Percentiles rank a stretch among this genome's conserved stretches.
Conservation (phyloP, 2,113 vertebrate species). For the Actinemys pallida region DNA sequence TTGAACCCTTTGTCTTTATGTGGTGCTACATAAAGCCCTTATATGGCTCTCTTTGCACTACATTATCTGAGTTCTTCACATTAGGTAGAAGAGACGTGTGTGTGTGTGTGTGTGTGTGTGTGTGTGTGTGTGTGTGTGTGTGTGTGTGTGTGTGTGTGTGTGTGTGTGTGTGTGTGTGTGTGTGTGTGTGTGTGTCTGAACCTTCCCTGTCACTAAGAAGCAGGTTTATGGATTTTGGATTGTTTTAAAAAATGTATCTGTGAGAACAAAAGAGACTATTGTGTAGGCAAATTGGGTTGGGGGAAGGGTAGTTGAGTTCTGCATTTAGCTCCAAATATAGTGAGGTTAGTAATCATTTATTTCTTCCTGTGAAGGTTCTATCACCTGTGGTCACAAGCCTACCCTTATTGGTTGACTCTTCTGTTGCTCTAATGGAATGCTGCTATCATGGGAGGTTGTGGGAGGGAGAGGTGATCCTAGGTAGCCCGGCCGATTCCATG, state of each 20-base stretch:
- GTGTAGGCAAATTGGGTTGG: neutral
- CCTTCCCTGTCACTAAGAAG: neutral
- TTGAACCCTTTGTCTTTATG: neutral
- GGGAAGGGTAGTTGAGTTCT: neutral
- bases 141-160: too few species aligned
- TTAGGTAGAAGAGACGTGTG: neutral
- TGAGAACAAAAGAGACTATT: neutral
- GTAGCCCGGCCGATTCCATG: neutral
- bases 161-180: too few species aligned
- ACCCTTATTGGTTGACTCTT: neutral
- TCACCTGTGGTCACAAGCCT: neutral
- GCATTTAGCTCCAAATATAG: neutral
- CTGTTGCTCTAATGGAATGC: neutral
- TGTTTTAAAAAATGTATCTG: neutral
- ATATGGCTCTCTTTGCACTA: neutral
- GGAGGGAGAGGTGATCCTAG: neutral
- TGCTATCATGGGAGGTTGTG: neutral
- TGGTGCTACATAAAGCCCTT: neutral
- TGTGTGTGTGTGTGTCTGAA: too few species aligned
- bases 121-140: too few species aligned
- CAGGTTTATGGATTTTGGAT: neutral
- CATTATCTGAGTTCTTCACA: neutral
- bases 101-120: too few species aligned
- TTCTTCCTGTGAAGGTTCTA: neutral
- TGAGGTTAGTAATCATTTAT: neutral